Conservation (phyloP, 2,113 vertebrate species). For the Chloropsis cyanopogon region DNA sequence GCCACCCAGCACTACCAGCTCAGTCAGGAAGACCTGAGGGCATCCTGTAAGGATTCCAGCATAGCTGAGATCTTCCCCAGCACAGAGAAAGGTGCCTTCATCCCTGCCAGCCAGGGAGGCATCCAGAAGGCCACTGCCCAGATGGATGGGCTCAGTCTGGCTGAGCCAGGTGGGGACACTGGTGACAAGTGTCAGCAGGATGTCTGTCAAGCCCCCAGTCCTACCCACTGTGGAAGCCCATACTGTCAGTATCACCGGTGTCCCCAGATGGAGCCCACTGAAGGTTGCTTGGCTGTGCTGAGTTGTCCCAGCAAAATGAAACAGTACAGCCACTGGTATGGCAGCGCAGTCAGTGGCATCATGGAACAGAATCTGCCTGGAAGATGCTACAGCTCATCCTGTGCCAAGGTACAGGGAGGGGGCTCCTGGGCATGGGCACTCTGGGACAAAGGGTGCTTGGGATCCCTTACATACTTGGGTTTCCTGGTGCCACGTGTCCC, state of each 20-base stretch:
- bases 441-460: background rate
- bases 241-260: background rate
- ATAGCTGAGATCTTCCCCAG: accelerated
- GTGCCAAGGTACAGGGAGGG: background rate
- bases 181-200: background rate
- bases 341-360: no score
- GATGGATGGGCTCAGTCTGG: constrained; percentile 57
- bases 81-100: background rate
- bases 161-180: background rate
- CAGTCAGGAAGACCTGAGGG: constrained; percentile 21
- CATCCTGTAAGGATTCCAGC: background rate
- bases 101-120: background rate
- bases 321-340: background rate
- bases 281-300: constrained; percentile 39
- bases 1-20: constrained; percentile 66
- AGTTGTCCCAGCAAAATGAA: background rate
- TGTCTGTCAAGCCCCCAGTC: background rate
- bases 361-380: background rate
- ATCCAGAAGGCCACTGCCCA: constrained; percentile 52
- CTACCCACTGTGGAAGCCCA: background rate
- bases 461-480: background rate
- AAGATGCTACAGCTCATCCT: background rate
- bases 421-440: background rate
- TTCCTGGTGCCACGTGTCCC: background rate
- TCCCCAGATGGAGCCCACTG: background rate